These are phyloP conservation scores for Hippocampus mohnikei DNA, from an alignment of 2,113 vertebrate genomes.

Conservation along the genomic window DNA sequence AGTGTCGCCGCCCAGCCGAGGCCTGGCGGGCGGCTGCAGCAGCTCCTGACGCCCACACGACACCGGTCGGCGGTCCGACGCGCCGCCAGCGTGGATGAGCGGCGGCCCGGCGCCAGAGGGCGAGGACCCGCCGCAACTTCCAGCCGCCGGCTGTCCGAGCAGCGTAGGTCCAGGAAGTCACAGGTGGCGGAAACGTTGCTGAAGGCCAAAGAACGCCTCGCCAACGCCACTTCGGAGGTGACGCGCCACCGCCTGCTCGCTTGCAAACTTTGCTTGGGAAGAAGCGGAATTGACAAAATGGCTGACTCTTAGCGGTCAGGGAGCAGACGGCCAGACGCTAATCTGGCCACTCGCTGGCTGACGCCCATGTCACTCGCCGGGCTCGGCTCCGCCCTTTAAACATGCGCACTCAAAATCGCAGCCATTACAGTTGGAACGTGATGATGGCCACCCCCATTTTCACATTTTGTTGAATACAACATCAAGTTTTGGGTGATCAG, in stretches of 20 bases:
- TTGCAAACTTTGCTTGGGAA: too few relatives aligned
- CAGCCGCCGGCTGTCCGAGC: slow-evolving; percentile 63
- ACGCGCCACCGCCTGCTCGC: background rate
- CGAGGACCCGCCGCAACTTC: slow-evolving; percentile 3
- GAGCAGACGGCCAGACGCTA: too few relatives aligned
- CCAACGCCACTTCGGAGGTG: slow-evolving; percentile 86
- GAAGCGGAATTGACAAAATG: too few relatives aligned
- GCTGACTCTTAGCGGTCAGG: too few relatives aligned
- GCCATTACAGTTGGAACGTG: background rate
- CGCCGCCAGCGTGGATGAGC: slow-evolving; percentile 62
- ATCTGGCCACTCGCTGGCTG: too few relatives aligned
- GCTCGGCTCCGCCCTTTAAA: too few relatives aligned
- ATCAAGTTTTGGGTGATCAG: too few relatives aligned
- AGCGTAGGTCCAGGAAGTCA: slow-evolving; percentile 69
- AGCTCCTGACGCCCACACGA: slow-evolving; percentile 82
- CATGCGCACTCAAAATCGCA: too few relatives aligned
- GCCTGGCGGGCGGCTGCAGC: slow-evolving; percentile 84
- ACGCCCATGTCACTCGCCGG: background rate
- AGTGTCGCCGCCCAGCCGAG: slow-evolving; percentile 63
- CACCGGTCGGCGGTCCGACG: slow-evolving; percentile 59
- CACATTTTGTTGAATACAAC: too few relatives aligned
- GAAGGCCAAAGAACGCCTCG: slow-evolving; percentile 79
- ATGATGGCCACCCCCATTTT: background rate
- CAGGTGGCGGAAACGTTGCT: slow-evolving; percentile 76
- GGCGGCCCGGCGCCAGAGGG: slow-evolving; percentile 37